Base-by-base conservation (phyloP, 2,797 vertebrate genomes). In the Cyprinodon diabolis region DNA sequence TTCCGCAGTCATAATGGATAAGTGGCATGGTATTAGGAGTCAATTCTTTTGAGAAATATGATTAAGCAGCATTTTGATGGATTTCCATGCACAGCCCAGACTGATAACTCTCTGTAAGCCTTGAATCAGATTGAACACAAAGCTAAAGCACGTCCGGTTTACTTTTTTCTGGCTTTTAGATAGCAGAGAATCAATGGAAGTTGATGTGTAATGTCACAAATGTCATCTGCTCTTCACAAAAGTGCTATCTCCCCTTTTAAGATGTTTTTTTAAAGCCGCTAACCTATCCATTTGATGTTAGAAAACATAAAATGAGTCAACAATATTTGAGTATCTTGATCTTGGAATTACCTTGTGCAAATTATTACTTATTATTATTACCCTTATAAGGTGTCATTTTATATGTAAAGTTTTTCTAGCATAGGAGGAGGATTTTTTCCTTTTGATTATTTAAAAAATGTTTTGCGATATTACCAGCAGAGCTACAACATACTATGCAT, bases 1-100 rank as follows among this genome's bases (percentile, higher is more conserved):
- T 69, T 76, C 69, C 49, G 73, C 48, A 43, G 56, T 40, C 35
- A 66, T 80, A 79, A 83, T 79, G 47, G 70, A 71, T 79, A 76
- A 75, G 55, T 65, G 35, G 40, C 62, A 21, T 67, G 69, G 55
- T 73, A 66, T 52, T 52, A 52, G 47, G 71, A 76, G 71, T 75
- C 67, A 78, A 52, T 76, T 75, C 54, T 65, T 65, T 74, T 45
- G 23, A 45, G 76, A 77, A 75, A 72, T 51, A 60, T 72, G 74
- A 84, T 78, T 83, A 71, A 81, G 74, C 11, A 63, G 62, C 43
- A 65, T 65, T 65, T 65, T 63, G 62, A 65, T 65, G 40, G 62
- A 45, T n/a, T 65, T 65, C 45, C 45, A 43, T 63, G 30, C 37
- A 43, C 10, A 43, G 37, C 11, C 37, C 11, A 65, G 37, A 43